Evolutionary conservation across 2,113 vertebrate genomes (phyloP), one percentile per base, ranked within the genome.

Genomic region (Trochalopteron elliotii): DNA sequence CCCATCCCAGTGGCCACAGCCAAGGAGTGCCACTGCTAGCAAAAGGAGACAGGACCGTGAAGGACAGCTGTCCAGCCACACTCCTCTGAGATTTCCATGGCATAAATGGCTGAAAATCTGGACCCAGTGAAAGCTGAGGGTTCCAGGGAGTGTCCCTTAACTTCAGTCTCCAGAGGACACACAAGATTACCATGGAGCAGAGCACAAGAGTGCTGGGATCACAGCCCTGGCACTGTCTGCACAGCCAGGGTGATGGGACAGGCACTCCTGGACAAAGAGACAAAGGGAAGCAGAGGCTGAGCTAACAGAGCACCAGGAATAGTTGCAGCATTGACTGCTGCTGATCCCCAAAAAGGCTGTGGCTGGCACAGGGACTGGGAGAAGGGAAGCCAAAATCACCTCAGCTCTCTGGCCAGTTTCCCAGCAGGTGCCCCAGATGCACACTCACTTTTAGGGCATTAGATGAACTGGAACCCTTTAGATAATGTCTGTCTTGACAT

Each of bases 111-210:
- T 52, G n/a, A 57, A 53, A 64, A 81, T 63, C 35, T 1, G 4
- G 2, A 50, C 4, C 35, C 20, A 10, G 12, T 9, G 7, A 60
- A 27, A 16, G 40, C 39, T n/a, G 22, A 49, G 30, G 76, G n/a
- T 7, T 24, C 19, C 83, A 74, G 71, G 45, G 39, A 72, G 28
- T 9, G 12, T 11, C 15, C 24, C 50, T 45, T 56, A 39, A 12
- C 11, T 64, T 59, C n/a, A 40, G 1, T 45, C 67, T 90, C 31
- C 23, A 60, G 40, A 17, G 28, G 42, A 86, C 17, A 31, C 57
- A 56, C 0, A 0, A 64, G 37, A 57, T 69, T 12, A 37, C 10
- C 28, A 21, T 0, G 1, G 55, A 89, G 28, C 8, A 80, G 45
- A 75, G 57, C 37, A 47, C 39, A 50, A 24, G 37, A 39, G 35